Evolutionary conservation across 1,140 invertebrate genomes (phyloP), one percentile per base, ranked within the genome.

Genomic region (Maniola jurtina): DNA sequence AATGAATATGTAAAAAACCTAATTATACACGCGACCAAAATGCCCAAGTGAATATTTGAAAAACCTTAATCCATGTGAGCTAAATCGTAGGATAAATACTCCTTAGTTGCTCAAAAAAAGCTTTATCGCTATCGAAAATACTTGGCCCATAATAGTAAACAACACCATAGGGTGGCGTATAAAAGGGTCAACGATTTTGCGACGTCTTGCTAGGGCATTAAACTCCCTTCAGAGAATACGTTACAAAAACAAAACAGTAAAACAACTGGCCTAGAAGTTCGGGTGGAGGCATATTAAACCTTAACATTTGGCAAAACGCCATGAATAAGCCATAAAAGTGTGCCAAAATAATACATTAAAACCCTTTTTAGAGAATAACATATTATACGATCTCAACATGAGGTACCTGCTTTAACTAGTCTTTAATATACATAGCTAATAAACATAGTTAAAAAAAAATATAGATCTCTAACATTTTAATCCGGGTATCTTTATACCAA

Each of bases 341-440:
- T 83, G 81, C 82, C 80, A 84, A 84, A 86, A 84, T 84, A 86
- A 85, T 80, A 80, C 80, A 85, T 87, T 86, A 81, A 83, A 88
- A 83, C 77, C 72, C 73, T 64, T 81, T 83, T 79, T 61, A 70
- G 61, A 71, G 73, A 79, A 75, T 82, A 81, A 78, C 73, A 70
- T 80, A 84, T 75, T 42, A 25, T 25, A 25, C 25, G 25, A 25
- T 4, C 4, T 25, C 25, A 25, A 25, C 1, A 25, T 25, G 25
- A 25, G 25, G 25, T 25, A 25, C 25, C 25, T 2, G 25, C 1
- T 25, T 25, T 25, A 25, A 25, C 25, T 25, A 2, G 25, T 25
- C 25, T 25, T 25, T 25, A 25, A 1, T 25, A 25, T 25, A 25
- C 25, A 25, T 25, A 25, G 1, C 4, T 25, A 25, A 2, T 25